phyloP scores from a whole-genome alignment of 92 coral and sea anemone species.

The Zoanthus sociatus region DNA sequence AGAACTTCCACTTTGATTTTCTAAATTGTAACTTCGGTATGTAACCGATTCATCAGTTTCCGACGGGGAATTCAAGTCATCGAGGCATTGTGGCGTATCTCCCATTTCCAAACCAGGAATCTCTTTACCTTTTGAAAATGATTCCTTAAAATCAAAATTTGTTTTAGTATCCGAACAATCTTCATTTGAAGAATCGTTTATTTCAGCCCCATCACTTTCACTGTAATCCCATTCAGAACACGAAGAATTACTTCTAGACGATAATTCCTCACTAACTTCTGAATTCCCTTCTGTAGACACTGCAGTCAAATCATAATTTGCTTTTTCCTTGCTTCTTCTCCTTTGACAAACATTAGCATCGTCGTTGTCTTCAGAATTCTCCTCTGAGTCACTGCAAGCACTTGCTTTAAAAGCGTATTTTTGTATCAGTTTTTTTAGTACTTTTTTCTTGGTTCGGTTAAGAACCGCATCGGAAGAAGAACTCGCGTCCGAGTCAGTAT shows the following conservation, averaged over 20 bases:
- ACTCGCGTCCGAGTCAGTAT: constrained; percentile 20
- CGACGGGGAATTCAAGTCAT: background rate
- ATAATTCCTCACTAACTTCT: background rate
- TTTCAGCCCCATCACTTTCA: background rate
- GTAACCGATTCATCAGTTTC: constrained; percentile 23
- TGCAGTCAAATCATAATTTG: background rate
- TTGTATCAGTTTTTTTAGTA: constrained; percentile 2
- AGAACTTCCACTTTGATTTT: constrained; percentile 18
- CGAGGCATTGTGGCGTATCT: background rate
- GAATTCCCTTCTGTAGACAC: background rate
- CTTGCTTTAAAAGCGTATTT: background rate
- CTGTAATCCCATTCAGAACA: background rate
- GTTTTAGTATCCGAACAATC: background rate
- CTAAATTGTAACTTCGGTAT: constrained; percentile 16
- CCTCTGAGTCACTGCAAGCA: background rate
- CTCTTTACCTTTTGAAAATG: background rate
- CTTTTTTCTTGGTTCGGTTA: background rate
- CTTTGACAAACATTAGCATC: background rate
- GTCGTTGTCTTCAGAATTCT: background rate
- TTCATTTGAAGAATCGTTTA: background rate
- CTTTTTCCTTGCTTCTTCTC: background rate
- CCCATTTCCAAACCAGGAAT: background rate
- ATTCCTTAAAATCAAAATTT: background rate
- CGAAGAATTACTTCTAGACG: background rate
- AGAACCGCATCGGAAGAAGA: constrained; percentile 31